phyloP scores from a whole-genome alignment of 2,888 invertebrate genomes.

The Xestoiulus laeticollis region DNA sequence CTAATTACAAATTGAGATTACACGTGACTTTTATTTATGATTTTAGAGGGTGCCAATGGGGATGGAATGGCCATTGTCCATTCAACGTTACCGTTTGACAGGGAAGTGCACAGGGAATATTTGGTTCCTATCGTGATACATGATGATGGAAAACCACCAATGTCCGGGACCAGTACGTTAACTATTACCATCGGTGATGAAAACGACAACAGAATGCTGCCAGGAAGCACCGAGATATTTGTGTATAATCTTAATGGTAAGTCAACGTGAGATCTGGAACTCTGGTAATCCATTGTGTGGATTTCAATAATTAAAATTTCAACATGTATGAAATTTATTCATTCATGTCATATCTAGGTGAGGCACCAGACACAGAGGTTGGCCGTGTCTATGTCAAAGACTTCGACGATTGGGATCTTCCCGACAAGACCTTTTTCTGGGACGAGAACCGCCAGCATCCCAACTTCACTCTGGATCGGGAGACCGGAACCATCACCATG shows the following conservation, averaged over 20 bases:
- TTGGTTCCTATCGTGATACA: slow-evolving; percentile 96
- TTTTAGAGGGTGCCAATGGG: slow-evolving; percentile 90
- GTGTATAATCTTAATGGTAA: slow-evolving; percentile 89
- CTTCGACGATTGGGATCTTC: slow-evolving; percentile 97
- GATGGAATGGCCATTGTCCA: slow-evolving; percentile 98
- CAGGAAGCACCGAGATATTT: slow-evolving; percentile 94
- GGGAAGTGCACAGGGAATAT: slow-evolving; percentile 96
- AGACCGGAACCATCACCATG: slow-evolving; percentile 96
- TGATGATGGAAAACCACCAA: slow-evolving; percentile 95
- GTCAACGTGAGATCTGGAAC: slow-evolving; percentile 34
- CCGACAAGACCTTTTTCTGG: slow-evolving; percentile 97
- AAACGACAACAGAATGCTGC: slow-evolving; percentile 98
- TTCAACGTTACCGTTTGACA: slow-evolving; percentile 89
- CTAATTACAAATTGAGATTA: background rate
- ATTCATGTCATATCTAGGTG: slow-evolving; percentile 70
- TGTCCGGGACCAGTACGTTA: slow-evolving; percentile 94
- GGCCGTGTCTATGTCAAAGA: slow-evolving; percentile 97
- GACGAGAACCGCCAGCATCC: slow-evolving; percentile 81
- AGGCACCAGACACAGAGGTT: slow-evolving; percentile 88
- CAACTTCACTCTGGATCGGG: slow-evolving; percentile 86
- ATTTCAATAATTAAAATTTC: background rate
- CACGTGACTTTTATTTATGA: slow-evolving; percentile 49
- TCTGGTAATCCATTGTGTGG: background rate
- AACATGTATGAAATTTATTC: background rate
- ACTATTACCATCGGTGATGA: slow-evolving; percentile 97